These are phyloP conservation scores for Drosophila melanosoma DNA, from an alignment of 2,888 invertebrate genomes.

Conservation along the genomic window DNA sequence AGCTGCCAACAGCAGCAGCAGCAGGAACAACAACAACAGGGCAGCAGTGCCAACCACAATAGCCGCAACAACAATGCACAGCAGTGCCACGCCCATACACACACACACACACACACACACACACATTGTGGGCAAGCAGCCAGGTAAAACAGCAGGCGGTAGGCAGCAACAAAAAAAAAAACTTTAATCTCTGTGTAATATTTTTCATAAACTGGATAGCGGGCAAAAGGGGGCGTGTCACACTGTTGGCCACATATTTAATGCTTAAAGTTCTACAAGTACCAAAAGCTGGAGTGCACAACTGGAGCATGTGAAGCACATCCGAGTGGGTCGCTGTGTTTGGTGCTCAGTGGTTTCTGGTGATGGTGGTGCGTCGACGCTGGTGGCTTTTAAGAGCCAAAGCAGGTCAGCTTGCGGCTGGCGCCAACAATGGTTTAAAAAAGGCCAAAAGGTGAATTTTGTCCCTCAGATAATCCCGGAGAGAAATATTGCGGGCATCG, in stretches of 20 bases:
- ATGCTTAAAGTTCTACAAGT: slow-evolving; percentile 72
- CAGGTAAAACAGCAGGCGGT: slow-evolving; percentile 48
- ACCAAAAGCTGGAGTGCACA: slow-evolving; percentile 26
- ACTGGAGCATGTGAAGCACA: slow-evolving; percentile 78
- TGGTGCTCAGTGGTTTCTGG: background rate
- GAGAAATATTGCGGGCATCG: background rate
- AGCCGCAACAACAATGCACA: slow-evolving; percentile 46
- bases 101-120: background rate
- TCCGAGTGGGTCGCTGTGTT: slow-evolving; percentile 58
- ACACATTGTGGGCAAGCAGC: slow-evolving; percentile 56
- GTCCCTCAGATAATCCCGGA: slow-evolving; percentile 13
- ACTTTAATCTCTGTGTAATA: slow-evolving; percentile 79
- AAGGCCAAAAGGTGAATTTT: slow-evolving; percentile 28
- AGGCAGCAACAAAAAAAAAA: slow-evolving; percentile 44
- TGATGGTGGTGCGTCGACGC: background rate
- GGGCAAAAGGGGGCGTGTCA: slow-evolving; percentile 33
- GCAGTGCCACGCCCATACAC: slow-evolving; percentile 22
- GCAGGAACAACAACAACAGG: slow-evolving; percentile 14
- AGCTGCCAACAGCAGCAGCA: slow-evolving; percentile 44
- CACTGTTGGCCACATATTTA: slow-evolving; percentile 68
- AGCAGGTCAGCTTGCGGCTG: slow-evolving; percentile 52
- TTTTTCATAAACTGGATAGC: slow-evolving; percentile 69
- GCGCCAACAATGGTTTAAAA: slow-evolving; percentile 35
- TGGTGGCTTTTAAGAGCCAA: slow-evolving; percentile 31
- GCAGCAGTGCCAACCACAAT: slow-evolving; percentile 22